phyloP scores from a whole-genome alignment of 2,797 vertebrate genomes.

The Loris lydekkerianus region DNA sequence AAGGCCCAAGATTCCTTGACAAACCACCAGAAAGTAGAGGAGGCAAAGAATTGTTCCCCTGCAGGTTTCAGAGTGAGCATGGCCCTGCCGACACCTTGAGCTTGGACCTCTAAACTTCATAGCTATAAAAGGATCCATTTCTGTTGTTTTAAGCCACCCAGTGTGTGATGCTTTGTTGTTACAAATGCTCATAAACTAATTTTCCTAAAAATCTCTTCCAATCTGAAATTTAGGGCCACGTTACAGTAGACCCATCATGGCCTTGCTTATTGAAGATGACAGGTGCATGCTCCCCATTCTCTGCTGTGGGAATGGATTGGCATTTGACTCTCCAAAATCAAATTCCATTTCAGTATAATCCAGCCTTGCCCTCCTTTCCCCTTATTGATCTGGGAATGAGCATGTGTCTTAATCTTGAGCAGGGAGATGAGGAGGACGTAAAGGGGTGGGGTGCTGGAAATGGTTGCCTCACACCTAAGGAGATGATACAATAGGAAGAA shows the following conservation, averaged over 20 bases:
- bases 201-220: neutral
- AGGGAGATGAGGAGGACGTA: neutral
- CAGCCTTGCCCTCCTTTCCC: neutral
- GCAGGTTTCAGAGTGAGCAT: neutral
- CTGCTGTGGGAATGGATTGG: neutral
- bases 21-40: neutral
- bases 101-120: neutral
- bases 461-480: neutral
- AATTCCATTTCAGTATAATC: neutral
- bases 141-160: neutral
- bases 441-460: neutral
- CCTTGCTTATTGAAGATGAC: neutral
- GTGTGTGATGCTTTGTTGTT: neutral
- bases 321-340: neutral
- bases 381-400: neutral
- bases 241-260: neutral
- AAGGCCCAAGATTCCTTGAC: neutral
- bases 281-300: neutral
- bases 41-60: neutral
- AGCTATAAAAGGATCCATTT: neutral
- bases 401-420: neutral
- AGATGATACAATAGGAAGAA: neutral
- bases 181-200: neutral
- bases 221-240: neutral
- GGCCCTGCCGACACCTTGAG: neutral